Evolutionary conservation across 2,888 invertebrate species (phyloP), one percentile per base, ranked within the genome.

Genomic region (Drosophila trichaetosa): DNA sequence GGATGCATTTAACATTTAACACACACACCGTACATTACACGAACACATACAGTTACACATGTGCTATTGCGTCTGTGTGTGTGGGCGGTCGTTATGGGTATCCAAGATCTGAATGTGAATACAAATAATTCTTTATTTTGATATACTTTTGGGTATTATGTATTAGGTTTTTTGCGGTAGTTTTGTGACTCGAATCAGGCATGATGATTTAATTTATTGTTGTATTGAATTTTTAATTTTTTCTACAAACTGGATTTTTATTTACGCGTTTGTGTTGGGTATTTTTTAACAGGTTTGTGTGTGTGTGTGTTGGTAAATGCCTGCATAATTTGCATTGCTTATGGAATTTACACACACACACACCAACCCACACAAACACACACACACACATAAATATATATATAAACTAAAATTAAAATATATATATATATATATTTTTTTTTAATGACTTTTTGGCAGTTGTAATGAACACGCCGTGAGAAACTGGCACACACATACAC

Each of bases 21-120:
- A 46, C 46, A 16, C 36, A 46, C 46, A 7, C 7, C 46, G 46
- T 24, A 24, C 13, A 24, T 46, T 24, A 8, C 2, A 16, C 24
- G 21, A 46, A 16, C 46, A 16, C 56, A 62, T 27, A 27, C 16
- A 29, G n/a, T n/a, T 11, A 51, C 27, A 49, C 27, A 27, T 33
- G 21, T 60, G 49, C 40, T 51, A 46, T 16, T 42, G 11, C 13
- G 51, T 18, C 5, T 18, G 18, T 51, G 38, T n/a, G 21, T 59
- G 42, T 27, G 10, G 7, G 48, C 10, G 8, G 18, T n/a, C 33
- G 16, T 49, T n/a, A n/a, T n/a, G 29, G 31, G 21, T 46, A 18
- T n/a, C 48, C 67, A 54, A 67, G 10, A 67, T 67, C 67, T 68
- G 33, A 67, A 67, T 49, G 27, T 27, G 33, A 54, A 67, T 38